phyloP scores from a whole-genome alignment of 2,113 vertebrate genomes.

The Erythrocercus mccallii region DNA sequence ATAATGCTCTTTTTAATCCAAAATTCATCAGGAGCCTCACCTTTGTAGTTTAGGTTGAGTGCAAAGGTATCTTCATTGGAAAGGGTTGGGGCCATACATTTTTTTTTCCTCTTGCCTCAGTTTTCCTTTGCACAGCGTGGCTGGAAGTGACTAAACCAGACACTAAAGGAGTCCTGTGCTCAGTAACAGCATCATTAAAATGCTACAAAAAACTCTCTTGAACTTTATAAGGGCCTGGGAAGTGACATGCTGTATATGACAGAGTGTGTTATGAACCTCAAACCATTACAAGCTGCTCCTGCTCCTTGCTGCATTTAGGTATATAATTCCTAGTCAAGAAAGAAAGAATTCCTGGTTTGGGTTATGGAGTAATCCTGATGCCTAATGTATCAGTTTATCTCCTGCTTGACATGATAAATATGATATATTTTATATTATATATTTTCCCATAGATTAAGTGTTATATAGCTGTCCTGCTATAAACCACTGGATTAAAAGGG shows the following conservation, averaged over 20 bases:
- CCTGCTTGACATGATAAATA: not conserved
- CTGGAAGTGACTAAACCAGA: not conserved
- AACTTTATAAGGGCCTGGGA: not conserved
- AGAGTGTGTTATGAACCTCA: not conserved
- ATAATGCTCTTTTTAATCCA: constrained; percentile 1
- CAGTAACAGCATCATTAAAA: not conserved
- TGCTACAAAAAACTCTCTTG: not conserved
- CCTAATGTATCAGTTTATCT: not conserved
- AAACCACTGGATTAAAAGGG: not conserved
- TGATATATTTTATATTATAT: rapidly evolving
- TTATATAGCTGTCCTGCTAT: not conserved
- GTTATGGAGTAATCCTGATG: not conserved
- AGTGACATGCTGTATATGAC: not conserved
- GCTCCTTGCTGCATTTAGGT: not conserved
- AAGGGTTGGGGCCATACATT: not conserved
- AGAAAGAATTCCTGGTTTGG: not conserved
- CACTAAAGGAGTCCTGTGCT: not conserved
- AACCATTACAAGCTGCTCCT: rapidly evolving
- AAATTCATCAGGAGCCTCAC: constrained; percentile 38
- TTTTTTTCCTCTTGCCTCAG: not conserved
- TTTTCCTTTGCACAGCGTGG: not conserved
- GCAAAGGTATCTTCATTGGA: not conserved
- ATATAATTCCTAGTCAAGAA: not conserved
- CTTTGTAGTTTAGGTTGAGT: not conserved
- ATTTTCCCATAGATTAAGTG: not conserved